These are phyloP conservation scores for Micromys minutus DNA, from an alignment of 2,113 vertebrate genomes.

Conservation along the genomic window DNA sequence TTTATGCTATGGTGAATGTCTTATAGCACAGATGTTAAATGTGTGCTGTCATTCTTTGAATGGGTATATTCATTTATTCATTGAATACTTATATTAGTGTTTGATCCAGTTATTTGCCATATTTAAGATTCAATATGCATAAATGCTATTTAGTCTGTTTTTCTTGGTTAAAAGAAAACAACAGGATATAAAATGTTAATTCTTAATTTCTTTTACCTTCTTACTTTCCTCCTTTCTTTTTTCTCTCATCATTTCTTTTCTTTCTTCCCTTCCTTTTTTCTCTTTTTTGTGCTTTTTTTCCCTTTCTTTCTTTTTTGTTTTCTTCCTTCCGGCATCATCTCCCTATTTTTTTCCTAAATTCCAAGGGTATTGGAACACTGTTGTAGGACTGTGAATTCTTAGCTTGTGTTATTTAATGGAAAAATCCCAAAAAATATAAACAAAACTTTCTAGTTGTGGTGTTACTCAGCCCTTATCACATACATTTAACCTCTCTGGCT, in stretches of 20 bases:
- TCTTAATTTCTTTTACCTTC: background rate
- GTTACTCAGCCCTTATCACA: too few relatives aligned
- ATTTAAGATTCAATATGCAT: background rate
- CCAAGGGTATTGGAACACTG: background rate
- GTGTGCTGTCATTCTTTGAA: conserved; percentile 13
- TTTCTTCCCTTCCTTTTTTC: background rate
- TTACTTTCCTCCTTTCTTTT: too few relatives aligned
- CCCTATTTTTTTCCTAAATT: background rate
- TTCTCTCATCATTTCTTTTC: fast-evolving
- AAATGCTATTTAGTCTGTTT: conserved; percentile 17
- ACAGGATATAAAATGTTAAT: background rate
- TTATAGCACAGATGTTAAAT: background rate
- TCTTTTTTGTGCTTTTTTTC: too few relatives aligned
- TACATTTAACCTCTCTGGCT: too few relatives aligned
- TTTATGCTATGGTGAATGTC: conserved; percentile 8
- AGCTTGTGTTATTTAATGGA: too few relatives aligned
- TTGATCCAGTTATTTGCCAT: conserved; percentile 40
- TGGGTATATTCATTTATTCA: conserved; percentile 38
- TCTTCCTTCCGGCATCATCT: too few relatives aligned
- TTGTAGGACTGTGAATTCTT: too few relatives aligned
- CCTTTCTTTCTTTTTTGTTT: background rate
- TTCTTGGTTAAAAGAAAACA: conserved; percentile 23
- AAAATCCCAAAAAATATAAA: too few relatives aligned
- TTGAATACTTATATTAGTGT: background rate
- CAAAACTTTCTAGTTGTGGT: too few relatives aligned